A percentile compares a stretch with the other conserved stretches of the same genome.
phyloP scores from a whole-genome alignment of 2,797 vertebrate species.

The Ptychadena robeensis region DNA sequence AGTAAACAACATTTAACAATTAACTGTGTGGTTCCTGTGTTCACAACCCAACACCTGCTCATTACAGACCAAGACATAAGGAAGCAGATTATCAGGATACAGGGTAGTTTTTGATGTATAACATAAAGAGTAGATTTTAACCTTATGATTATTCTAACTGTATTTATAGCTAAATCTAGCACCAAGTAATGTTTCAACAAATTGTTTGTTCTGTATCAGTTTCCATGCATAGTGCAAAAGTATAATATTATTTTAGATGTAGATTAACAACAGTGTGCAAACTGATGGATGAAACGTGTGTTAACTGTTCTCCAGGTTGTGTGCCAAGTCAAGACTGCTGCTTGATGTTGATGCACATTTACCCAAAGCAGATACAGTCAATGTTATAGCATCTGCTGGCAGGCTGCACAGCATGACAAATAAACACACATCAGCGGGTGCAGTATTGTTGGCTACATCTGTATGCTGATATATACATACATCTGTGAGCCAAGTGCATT shows the following conservation, averaged over 20 bases:
- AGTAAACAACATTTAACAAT: too few relatives aligned
- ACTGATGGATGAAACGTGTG: not conserved
- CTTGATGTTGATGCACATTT: slow-evolving; percentile 27
- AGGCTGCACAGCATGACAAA: slow-evolving; percentile 40
- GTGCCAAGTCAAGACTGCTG: slow-evolving; percentile 18
- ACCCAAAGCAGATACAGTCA: slow-evolving; percentile 34
- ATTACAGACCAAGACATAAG: too few relatives aligned
- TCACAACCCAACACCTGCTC: too few relatives aligned
- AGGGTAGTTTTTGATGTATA: too few relatives aligned
- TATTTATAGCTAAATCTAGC: not conserved
- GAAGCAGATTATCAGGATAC: too few relatives aligned
- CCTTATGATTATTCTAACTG: too few relatives aligned
- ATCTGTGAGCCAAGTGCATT: slow-evolving; percentile 20
- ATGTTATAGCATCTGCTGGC: slow-evolving; percentile 25
- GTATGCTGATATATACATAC: slow-evolving; percentile 38
- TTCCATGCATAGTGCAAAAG: not conserved
- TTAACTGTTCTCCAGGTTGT: slow-evolving; percentile 6
- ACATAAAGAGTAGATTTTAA: too few relatives aligned
- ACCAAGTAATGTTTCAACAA: not conserved
- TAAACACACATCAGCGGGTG: slow-evolving; percentile 41
- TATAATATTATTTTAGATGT: not conserved
- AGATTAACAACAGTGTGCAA: not conserved
- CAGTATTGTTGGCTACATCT: slow-evolving; percentile 32
- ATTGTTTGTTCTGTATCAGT: not conserved
- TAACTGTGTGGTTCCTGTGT: too few relatives aligned